Evolutionary conservation across 2,888 invertebrate genomes (phyloP), one percentile per base, ranked within the genome.

Genomic region (Eumacrocentrus americanus): DNA sequence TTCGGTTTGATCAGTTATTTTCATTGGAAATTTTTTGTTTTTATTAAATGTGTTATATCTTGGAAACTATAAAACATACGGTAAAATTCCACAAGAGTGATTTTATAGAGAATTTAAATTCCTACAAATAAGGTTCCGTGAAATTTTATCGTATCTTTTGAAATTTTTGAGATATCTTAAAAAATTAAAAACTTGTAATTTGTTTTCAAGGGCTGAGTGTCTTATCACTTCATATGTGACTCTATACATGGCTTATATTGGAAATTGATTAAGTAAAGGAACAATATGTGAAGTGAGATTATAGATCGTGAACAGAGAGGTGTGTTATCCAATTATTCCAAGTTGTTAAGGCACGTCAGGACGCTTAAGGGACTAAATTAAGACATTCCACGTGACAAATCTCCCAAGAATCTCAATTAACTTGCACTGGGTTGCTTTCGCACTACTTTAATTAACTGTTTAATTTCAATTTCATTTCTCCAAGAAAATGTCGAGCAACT

Each of bases 381-480:
- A 81, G 80, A 81, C 80, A 81, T 81, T 81, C 80, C 80, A 75
- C 72, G 74, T 80, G 78, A 79, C 80, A 80, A 81, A 79, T 80
- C 80, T 80, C 72, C 78, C 80, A 80, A 80, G 80, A 81, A 81
- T 81, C 80, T 81, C 80, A 81, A 81, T 80, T 80, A 80, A 80
- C 80, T 79, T 67, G 38, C 52, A 52, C 58, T 48, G 12, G 12
- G 18, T 35, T 34, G 64, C 60, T 62, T 56, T 62, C 61, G 64
- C 46, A 46, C 12, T 23, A 67, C 75, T 79, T 80, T 80, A 80
- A 80, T 80, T 79, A 79, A 80, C 80, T 79, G 75, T 80, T 80
- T 79, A 80, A 80, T 80, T 79, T 78, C 73, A 66, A 78, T 80
- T 75, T 29, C 9, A 6, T 29, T 29, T 29, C 9, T 9, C 9